Conservation (phyloP, 2,888 invertebrate genomes). For the Nudaria mundana region DNA sequence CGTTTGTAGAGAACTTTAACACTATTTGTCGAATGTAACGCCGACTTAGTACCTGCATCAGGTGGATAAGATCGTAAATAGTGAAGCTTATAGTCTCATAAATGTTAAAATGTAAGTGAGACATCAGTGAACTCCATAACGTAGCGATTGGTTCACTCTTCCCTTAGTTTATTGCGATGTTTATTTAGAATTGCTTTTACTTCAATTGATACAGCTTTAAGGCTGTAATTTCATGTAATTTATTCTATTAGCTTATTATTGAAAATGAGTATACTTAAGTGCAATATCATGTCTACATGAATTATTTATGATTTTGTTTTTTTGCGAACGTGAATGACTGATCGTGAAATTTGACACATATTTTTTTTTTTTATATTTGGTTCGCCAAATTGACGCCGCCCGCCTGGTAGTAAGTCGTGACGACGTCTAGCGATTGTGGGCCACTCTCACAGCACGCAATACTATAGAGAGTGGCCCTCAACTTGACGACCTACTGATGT, state of each 20-base stretch:
- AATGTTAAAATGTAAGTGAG: constrained; percentile 6
- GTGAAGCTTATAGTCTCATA: constrained; percentile 7
- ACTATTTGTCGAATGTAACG: neutral
- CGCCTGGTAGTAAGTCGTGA: too few relatives aligned
- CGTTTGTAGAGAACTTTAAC: constrained; percentile 1
- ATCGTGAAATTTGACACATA: too few relatives aligned
- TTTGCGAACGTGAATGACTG: too few relatives aligned
- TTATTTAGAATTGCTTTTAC: neutral
- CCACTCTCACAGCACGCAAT: too few relatives aligned
- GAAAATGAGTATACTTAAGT: too few relatives aligned
- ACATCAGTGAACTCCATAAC: constrained; percentile 2
- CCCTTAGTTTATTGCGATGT: neutral
- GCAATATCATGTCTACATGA: too few relatives aligned
- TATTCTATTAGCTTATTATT: neutral
- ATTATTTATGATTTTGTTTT: too few relatives aligned
- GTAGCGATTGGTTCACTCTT: neutral
- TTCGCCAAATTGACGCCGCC: too few relatives aligned
- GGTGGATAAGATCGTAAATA: constrained; percentile 8
- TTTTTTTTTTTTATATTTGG: too few relatives aligned
- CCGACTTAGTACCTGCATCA: constrained; percentile 9
- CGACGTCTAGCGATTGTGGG: too few relatives aligned
- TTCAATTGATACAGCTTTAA: neutral
- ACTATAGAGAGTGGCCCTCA: too few relatives aligned
- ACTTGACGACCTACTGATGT: too few relatives aligned
- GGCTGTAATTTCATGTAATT: neutral